phyloP scores from a whole-genome alignment of 2,888 invertebrate species.

The Seira sanloemensis region DNA sequence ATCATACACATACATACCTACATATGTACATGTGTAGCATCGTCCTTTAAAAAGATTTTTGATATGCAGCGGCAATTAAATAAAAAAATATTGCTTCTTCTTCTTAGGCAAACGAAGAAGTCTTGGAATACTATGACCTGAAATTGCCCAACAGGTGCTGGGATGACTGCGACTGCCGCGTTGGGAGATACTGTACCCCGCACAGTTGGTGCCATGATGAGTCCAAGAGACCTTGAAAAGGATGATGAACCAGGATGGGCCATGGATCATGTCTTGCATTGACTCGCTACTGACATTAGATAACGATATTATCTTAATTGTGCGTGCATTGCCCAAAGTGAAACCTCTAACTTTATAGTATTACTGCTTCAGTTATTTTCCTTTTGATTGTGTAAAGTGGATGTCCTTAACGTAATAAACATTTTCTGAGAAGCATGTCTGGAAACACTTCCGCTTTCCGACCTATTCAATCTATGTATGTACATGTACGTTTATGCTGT shows the following conservation, averaged over 20 bases:
- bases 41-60: too few relatives aligned
- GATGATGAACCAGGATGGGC: not conserved
- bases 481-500: too few relatives aligned
- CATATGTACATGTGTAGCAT: not conserved
- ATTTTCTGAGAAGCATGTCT: too few relatives aligned
- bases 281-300: not conserved
- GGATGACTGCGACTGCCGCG: constrained; percentile 41
- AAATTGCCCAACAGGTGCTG: constrained; percentile 36
- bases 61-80: too few relatives aligned
- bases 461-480: too few relatives aligned
- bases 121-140: constrained; percentile 18
- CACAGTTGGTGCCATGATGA: constrained; percentile 41
- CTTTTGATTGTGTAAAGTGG: not conserved
- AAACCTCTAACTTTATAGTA: not conserved
- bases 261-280: not conserved
- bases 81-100: not conserved
- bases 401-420: too few relatives aligned
- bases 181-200: constrained; percentile 29
- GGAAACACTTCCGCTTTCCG: too few relatives aligned
- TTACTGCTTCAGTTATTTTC: not conserved
- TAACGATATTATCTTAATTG: not conserved
- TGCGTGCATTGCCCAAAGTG: not conserved
- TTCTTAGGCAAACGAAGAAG: constrained; percentile 8
- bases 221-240: not conserved
- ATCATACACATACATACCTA: not conserved